Base-by-base conservation (phyloP, 2,888 invertebrate species). In the Teleiodes luculella region DNA sequence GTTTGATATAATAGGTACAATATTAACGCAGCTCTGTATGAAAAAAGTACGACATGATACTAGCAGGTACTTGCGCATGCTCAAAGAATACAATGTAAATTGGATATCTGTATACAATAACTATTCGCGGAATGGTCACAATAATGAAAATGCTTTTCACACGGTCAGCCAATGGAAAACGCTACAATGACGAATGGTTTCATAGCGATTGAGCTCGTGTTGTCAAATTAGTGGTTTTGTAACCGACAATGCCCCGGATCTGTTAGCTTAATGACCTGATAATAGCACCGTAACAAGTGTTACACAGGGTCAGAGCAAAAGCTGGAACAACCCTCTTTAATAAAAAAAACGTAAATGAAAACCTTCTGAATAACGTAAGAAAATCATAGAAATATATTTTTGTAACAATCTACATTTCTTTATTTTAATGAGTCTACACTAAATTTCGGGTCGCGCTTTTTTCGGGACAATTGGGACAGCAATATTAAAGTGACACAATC, bases 231-330 rank as follows among this genome's bases (percentile, higher is more conserved):
- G 58, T 53, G 55, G 58, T 57, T 57, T 66, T 68, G 63, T 68
- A 53, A 54, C 41, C 49, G 47, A 70, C 63, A 67, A 65, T 64
- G 49, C 57, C 11, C 50, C 56, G 59, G 56, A 51, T 64, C 67
- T 70, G 66, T 66, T 55, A 60, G 63, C 50, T 55, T 66, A 69
- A 68, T 70, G 65, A 61, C 39, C 67, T 66, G 66, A 61, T 35
- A 48, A 48, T 50, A 43, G 28, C 4, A 14, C 14, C 18, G 35
- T 20, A 14, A 36, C 8, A 31, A 16, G 10, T n/a, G 13, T 10
- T 43, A 13, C 20, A 43, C 20, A 11, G 24, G 6, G 28, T 20
- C 43, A n/a, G n/a, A n/a, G n/a, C n/a, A 24, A 28, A 13, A 7
- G 6, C 28, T n/a, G 33, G n/a, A 11, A 2, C 8, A 33, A n/a